phyloP scores from a whole-genome alignment of 1,140 invertebrate species.

The Cherax quadricarinatus region DNA sequence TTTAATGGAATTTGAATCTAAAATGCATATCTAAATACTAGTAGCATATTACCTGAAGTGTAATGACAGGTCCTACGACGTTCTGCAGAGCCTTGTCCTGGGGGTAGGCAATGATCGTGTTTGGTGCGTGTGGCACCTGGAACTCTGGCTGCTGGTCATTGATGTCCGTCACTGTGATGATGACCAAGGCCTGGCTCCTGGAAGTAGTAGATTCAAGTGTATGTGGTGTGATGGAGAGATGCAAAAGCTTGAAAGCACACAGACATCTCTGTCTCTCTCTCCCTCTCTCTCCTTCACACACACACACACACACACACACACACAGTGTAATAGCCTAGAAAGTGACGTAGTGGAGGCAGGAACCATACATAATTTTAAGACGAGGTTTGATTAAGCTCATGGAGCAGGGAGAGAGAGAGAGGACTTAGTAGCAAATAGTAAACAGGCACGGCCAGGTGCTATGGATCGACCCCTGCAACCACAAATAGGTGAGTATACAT shows the following conservation, averaged over 20 bases:
- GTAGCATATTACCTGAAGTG: slow-evolving; percentile 17
- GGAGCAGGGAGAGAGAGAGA: too few relatives aligned
- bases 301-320: too few relatives aligned
- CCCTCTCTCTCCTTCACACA: background rate
- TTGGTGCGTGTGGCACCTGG: background rate
- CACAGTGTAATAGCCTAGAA: too few relatives aligned
- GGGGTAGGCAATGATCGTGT: slow-evolving; percentile 44
- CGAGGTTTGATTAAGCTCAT: too few relatives aligned
- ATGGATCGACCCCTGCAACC: too few relatives aligned
- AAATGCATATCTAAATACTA: too few relatives aligned
- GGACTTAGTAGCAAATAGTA: too few relatives aligned
- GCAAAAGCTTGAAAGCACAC: background rate
- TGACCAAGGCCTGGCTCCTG: slow-evolving; percentile 53
- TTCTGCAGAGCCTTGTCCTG: slow-evolving; percentile 43
- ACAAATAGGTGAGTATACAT: too few relatives aligned
- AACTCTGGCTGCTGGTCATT: slow-evolving; percentile 54
- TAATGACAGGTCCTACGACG: slow-evolving; percentile 64
- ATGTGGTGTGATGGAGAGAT: background rate
- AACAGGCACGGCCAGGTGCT: too few relatives aligned
- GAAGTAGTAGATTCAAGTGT: background rate
- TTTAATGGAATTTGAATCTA: too few relatives aligned
- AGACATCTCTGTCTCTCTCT: background rate
- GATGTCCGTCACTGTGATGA: slow-evolving; percentile 31
- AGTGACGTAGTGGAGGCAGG: too few relatives aligned
- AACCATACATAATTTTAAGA: too few relatives aligned